Evolutionary conservation across 1,140 invertebrate genomes (phyloP).

Genomic region (Sminthurinus signatus): DNA sequence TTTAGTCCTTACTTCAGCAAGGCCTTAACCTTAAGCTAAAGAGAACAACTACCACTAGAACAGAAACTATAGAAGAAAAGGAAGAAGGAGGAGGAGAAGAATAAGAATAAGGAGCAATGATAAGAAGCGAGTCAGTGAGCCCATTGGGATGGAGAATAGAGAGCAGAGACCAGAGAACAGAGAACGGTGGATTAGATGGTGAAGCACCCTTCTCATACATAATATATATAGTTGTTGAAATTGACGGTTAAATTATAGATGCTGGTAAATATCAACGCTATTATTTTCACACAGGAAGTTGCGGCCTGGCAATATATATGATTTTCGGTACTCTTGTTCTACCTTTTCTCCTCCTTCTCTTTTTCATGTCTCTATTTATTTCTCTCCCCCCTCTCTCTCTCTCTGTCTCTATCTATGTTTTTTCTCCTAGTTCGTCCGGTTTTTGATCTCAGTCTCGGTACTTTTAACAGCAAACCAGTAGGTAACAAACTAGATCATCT

Average conservation of each 20-base stretch:
- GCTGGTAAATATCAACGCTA: constrained; percentile 35
- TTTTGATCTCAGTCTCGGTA: background rate
- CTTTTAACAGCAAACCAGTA: constrained; percentile 15
- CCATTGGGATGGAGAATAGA: no score
- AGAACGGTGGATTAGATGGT: background rate
- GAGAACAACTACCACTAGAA: no score
- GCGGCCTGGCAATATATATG: constrained; percentile 23
- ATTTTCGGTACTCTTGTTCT: constrained; percentile 10
- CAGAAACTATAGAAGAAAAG: no score
- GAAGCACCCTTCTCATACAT: constrained; percentile 33
- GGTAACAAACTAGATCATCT: background rate
- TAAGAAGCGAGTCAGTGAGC: no score
- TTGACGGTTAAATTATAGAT: constrained; percentile 35
- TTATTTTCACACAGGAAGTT: constrained; percentile 41
- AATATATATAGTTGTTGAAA: constrained; percentile 26
- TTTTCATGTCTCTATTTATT: background rate
- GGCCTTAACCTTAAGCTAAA: no score
- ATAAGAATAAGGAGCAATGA: no score
- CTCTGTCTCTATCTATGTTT: no score
- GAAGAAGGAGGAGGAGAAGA: no score
- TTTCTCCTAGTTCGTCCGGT: no score
- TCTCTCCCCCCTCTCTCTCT: no score
- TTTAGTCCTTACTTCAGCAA: no score
- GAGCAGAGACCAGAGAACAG: no score
- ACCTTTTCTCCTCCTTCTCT: constrained; percentile 4